A percentile compares a stretch with the other conserved stretches of the same genome.
phyloP scores from a whole-genome alignment of 2,797 vertebrate genomes.

The Sebastes oblongus region DNA sequence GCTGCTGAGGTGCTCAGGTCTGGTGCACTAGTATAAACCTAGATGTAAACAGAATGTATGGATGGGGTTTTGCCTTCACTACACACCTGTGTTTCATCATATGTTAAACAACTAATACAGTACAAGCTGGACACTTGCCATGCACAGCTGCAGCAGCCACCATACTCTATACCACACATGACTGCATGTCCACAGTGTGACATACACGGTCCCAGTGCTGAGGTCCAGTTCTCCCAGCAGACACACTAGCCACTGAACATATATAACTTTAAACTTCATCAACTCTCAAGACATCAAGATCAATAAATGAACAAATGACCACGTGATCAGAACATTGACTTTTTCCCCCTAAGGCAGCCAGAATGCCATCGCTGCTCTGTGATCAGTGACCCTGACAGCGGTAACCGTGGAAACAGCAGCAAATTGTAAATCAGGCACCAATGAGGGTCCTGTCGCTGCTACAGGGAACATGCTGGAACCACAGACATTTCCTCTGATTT shows the following conservation, averaged over 20 bases:
- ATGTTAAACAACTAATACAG: too few species aligned
- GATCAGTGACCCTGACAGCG: slow-evolving; percentile 5
- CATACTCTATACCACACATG: neutral
- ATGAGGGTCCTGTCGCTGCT: neutral
- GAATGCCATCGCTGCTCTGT: neutral
- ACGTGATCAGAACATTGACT: neutral
- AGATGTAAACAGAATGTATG: too few species aligned
- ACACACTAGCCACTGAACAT: neutral
- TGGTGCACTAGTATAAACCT: too few species aligned
- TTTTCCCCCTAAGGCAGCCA: neutral
- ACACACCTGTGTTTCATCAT: too few species aligned
- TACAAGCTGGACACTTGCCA: neutral
- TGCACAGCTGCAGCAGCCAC: neutral
- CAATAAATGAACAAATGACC: slow-evolving; percentile 1
- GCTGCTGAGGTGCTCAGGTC: too few species aligned
- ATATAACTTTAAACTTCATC: neutral
- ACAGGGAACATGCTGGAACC: neutral
- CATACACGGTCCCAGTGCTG: neutral
- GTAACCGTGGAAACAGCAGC: slow-evolving; percentile 43
- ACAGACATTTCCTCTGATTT: neutral
- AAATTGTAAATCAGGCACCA: slow-evolving; percentile 18
- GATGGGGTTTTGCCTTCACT: too few species aligned
- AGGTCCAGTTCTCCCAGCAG: neutral
- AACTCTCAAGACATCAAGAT: neutral
- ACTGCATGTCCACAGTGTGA: neutral